Evolutionary conservation across 2,888 invertebrate species (phyloP), one percentile per base, ranked within the genome.

Genomic region (Lasioglossum oenotherae): DNA sequence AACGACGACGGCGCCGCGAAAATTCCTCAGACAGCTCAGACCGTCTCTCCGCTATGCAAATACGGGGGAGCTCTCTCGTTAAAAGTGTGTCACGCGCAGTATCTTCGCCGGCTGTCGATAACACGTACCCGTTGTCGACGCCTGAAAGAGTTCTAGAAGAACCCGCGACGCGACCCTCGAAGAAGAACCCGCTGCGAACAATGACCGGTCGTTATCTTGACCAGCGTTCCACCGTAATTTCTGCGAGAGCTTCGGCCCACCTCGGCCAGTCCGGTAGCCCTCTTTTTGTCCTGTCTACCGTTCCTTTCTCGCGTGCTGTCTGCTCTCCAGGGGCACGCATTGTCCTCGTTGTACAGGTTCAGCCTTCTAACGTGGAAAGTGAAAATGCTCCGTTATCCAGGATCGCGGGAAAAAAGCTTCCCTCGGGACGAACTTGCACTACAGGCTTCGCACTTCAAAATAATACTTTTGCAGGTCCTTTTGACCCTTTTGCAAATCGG

Each of bases 141-240:
- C 44, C 60, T 60, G 60, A 76, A 77, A 83, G 78, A 73, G 67
- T 60, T 31, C 14, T 10, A 74, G 41, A 49, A 69, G 41, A 81
- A 31, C 44, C 74, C 19, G 49, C 67, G 46, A 19, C 19, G 31
- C 64, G 64, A 44, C 49, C 72, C 78, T 53, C 35, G 80, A 53
- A 57, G 67, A 64, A 74, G 69, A 80, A 81, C 73, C 79, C 77
- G 72, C 77, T 72, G 46, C 82, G 87, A 88, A 86, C 87, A 69
- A 38, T 69, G 69, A 69, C 69, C 69, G 35, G 69, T 69, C 82
- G 89, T 89, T 84, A 88, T 88, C 88, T 85, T 84, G 86, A 81
- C 82, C 82, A 80, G 73, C 78, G 82, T 82, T 82, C 79, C 88
- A 83, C 72, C 78, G 82, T 83, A 88, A 88, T 88, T 90, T 89